These are phyloP conservation scores for Leptinotarsa peninsularis DNA, from an alignment of 2,888 invertebrate species.

Conservation along the genomic window DNA sequence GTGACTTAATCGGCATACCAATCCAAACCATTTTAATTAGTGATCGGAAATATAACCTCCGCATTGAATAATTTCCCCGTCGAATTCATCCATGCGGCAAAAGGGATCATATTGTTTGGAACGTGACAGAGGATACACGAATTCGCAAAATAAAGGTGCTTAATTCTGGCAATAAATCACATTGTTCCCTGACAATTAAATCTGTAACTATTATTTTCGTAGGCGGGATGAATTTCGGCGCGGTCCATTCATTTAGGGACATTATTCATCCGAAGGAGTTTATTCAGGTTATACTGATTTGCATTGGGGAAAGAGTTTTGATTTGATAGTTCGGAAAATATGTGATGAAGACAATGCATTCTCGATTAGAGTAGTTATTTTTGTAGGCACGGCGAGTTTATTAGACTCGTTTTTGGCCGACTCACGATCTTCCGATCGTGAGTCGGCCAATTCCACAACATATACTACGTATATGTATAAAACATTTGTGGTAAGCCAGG, in stretches of 20 bases:
- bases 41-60: slow-evolving; percentile 7
- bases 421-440: too few relatives aligned
- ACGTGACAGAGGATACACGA: slow-evolving; percentile 23
- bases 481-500: too few relatives aligned
- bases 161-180: slow-evolving; percentile 27
- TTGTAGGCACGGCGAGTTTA: too few relatives aligned
- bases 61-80: slow-evolving; percentile 9
- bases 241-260: slow-evolving; percentile 18
- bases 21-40: slow-evolving; percentile 10
- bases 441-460: too few relatives aligned
- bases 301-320: not conserved
- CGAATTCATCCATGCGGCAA: slow-evolving; percentile 16
- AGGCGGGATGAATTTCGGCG: slow-evolving; percentile 1
- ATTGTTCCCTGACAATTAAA: slow-evolving; percentile 30
- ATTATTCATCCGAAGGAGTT: slow-evolving; percentile 18
- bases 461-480: too few relatives aligned
- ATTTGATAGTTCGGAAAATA: not conserved
- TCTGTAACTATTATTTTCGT: slow-evolving; percentile 33
- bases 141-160: slow-evolving; percentile 29
- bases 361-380: too few relatives aligned
- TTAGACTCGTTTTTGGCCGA: too few relatives aligned
- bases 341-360: not conserved
- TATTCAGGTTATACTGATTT: slow-evolving; percentile 5
- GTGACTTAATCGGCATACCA: slow-evolving; percentile 7
- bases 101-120: slow-evolving; percentile 24